Evolutionary conservation across 2,113 vertebrate species (phyloP), one percentile per base, ranked within the genome.

Genomic region (Butorides virescens): DNA sequence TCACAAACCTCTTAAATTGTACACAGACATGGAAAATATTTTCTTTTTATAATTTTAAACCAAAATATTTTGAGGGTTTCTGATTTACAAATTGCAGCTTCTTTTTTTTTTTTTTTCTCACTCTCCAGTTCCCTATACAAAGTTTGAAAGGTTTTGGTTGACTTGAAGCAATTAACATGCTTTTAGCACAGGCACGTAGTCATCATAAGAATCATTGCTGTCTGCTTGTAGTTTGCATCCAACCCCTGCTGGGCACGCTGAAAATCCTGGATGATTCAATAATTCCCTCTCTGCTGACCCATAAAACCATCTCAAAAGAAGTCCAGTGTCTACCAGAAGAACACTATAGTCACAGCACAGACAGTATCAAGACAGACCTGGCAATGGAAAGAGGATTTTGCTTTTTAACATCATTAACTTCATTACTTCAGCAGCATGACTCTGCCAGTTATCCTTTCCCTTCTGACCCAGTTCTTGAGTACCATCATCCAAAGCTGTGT

Each of bases 391-490:
- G 29, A 90, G 26, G 29, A 39, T 77, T 77, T 92, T 29, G 11
- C 27, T 77, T 90, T 76, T 86, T 65, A 90, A 32, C 49, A 66
- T 77, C 74, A 76, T 73, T 82, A 44, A 65, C 91, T 79, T 86
- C 26, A 47, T 1, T 1, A 63, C 55, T 88, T 59, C 26, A 68
- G 78, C 59, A 90, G 37, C 75, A 30, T 42, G 11, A 29, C 32
- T 80, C 47, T 77, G 22, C 50, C 82, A 63, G 15, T 80, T 73
- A 63, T 76, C 63, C n/a, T 77, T 55, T n/a, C 82, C 90, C 63
- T 59, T 55, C 92, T 73, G 32, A 47, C 36, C 37, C 73, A 11
- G 7, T 42, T 55, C 55, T 70, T 70, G 3, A 52, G 17, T 32
- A 86, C 23, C 30, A 30, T 8, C 78, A 74, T 9, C 29, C 63